Evolutionary conservation across 2,797 vertebrate species (phyloP), one percentile per base, ranked within the genome.

Genomic region (Channa striata): DNA sequence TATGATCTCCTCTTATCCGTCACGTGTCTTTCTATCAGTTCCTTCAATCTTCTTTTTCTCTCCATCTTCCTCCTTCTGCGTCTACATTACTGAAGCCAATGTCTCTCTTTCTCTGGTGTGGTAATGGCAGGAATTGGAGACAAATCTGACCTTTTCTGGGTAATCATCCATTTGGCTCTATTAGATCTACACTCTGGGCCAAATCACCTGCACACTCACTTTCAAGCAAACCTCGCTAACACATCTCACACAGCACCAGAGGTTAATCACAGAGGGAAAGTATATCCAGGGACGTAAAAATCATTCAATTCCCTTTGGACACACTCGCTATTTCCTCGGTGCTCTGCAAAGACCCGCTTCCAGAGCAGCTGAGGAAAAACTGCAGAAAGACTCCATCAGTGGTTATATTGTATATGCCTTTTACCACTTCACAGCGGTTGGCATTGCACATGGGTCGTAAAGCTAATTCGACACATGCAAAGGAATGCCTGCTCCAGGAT

Each of bases 131-230:
- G 90, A 85, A 86, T 91, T 81, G 87, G 78, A 89, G 83, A 90
- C 86, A 81, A 87, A 86, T 80, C 71, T 93, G 93, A 96, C 94
- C 94, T 96, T 96, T 95, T 93, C 87, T 88, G 77, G 83, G 67
- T 93, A 95, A 95, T 90, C 92, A 92, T 93, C 91, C 89, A 91
- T 77, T 86, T 85, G 64, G 87, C 59, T 92, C 87, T 87, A 94
- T 94, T 93, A 94, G 79, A 93, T 81, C 79, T 78, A 71, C 83
- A 84, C 74, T 80, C 59, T 2, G 58, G 58, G 78, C 74, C 74
- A 82, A 80, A 82, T 73, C 69, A 83, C 72, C 81, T 75, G 60
- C 63, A 48, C 50, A 63, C 63, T 73, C 59, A 66, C 64, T 56
- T 48, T 60, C 48, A 25, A 56, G 57, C 49, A 59, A 67, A 73